phyloP scores from a whole-genome alignment of 2,113 vertebrate genomes.

The mouse (Mus musculus) region GRCm39 chr8:116700001-116700500 shows the following conservation, averaged over 20 bases:
- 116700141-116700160: neutral
- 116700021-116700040: neutral
- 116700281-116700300: neutral
- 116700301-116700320: rapidly evolving
- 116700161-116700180: neutral
- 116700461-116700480: neutral
- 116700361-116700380: neutral
- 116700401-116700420: neutral
- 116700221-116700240: neutral
- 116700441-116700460: neutral
- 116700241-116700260: neutral
- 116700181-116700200: neutral
- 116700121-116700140: neutral
- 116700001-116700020: neutral
- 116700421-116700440: too few species aligned
- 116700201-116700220: neutral
- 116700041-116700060: neutral
- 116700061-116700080: neutral
- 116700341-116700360: neutral
- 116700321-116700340: neutral
- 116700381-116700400: neutral
- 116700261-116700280: neutral
- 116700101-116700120: neutral
- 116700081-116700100: neutral
- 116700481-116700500: neutral